Evolutionary conservation across 2,797 vertebrate species (phyloP).

Genomic region (Urophycis tenuis): DNA sequence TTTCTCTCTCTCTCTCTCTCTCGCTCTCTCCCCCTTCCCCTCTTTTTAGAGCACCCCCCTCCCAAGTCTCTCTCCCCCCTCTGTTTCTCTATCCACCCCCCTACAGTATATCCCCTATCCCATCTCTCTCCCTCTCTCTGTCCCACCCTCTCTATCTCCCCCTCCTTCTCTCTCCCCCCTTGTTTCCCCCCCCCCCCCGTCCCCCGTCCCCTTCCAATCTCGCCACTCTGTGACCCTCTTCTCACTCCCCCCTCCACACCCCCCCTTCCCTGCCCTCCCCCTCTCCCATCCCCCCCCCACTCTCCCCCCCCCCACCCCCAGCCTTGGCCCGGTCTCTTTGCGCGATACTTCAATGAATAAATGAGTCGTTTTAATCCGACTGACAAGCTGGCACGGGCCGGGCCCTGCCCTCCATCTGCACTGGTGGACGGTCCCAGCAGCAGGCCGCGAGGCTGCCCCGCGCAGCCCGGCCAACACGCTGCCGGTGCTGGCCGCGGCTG

Average conservation of each 20-base stretch:
- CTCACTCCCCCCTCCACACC: constrained; percentile 47
- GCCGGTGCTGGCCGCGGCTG: constrained; percentile 80
- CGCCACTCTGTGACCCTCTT: constrained; percentile 24
- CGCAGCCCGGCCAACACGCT: constrained; percentile 79
- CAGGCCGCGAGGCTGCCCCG: constrained; percentile 85
- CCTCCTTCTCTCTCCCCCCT: too few species aligned
- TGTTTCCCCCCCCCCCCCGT: too few species aligned
- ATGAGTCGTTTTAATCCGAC: constrained; percentile 99
- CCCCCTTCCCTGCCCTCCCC: constrained; percentile 47
- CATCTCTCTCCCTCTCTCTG: too few species aligned
- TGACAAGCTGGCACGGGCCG: constrained; percentile 99
- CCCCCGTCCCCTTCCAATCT: too few species aligned
- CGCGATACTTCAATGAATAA: constrained; percentile 99
- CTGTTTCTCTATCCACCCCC: too few species aligned
- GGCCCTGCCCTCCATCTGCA: constrained; percentile 99
- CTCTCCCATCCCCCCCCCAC: constrained; percentile 16
- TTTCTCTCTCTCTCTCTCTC: too few species aligned
- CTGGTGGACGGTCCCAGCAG: constrained; percentile 86
- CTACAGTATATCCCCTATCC: too few species aligned
- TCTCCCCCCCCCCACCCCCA: constrained; percentile 49
- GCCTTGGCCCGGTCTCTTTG: constrained; percentile 91
- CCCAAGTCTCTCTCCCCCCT: constrained; percentile 31
- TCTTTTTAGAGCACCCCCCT: constrained; percentile 48
- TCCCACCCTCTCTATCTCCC: too few species aligned
- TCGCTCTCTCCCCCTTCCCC: constrained; percentile 44